Percentiles rank a stretch among this genome's conserved stretches.
Evolutionary conservation across 2,113 vertebrate genomes (phyloP).

Genomic region (Coturnix japonica): DNA sequence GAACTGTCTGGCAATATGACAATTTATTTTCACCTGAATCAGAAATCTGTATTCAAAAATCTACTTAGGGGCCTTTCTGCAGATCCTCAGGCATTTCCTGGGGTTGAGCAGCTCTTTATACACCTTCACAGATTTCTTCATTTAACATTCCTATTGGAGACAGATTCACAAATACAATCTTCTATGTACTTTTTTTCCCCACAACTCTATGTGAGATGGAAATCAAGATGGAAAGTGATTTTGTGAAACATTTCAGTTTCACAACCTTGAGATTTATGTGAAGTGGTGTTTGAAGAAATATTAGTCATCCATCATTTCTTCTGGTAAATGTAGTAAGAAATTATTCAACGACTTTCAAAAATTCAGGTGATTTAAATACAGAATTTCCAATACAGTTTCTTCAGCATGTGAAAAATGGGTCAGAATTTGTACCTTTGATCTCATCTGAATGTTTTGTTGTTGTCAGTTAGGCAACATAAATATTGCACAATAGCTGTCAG

Average conservation of each 20-base stretch:
- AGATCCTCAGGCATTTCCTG: not conserved
- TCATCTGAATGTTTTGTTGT: not conserved
- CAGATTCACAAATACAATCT: not conserved
- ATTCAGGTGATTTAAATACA: not conserved
- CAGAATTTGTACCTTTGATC: not conserved
- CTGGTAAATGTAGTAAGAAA: not conserved
- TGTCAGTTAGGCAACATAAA: not conserved
- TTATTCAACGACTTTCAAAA: not conserved
- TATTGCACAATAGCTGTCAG: not conserved
- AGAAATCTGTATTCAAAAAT: not conserved
- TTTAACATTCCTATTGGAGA: not conserved
- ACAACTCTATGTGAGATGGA: not conserved
- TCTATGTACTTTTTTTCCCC: not conserved
- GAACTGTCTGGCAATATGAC: not conserved
- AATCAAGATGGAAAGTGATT: not conserved
- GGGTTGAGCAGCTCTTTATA: not conserved
- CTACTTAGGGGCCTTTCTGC: not conserved
- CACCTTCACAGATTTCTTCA: not conserved
- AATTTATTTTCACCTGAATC: conserved; percentile 1
- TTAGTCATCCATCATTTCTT: not conserved
- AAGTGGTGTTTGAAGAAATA: not conserved
- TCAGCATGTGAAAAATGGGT: not conserved
- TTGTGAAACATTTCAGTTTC: not conserved
- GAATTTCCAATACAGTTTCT: not conserved
- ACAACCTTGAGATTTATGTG: not conserved